These are phyloP conservation scores for Phyto melanocephala DNA, from an alignment of 2,888 invertebrate species.

Conservation along the genomic window DNA sequence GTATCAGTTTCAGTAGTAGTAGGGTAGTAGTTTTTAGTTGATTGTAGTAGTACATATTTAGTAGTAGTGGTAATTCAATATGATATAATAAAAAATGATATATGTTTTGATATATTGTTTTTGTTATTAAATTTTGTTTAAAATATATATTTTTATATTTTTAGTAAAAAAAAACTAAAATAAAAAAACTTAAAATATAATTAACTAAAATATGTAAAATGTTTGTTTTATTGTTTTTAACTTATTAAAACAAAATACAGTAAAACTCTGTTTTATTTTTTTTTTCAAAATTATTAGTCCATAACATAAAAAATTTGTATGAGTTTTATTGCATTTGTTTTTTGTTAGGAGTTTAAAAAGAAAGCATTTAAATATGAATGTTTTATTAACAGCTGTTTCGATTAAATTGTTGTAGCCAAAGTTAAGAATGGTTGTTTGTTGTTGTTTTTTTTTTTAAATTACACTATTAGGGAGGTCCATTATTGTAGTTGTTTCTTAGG, in stretches of 20 bases:
- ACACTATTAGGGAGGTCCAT: neutral
- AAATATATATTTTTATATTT: slow-evolving; percentile 4
- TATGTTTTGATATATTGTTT: slow-evolving; percentile 42
- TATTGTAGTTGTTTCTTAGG: slow-evolving; percentile 29
- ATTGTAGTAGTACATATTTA: slow-evolving; percentile 60
- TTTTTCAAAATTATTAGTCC: neutral
- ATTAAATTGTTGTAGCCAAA: slow-evolving; percentile 27
- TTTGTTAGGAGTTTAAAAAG: neutral
- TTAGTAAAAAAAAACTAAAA: neutral
- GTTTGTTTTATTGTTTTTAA: slow-evolving; percentile 8
- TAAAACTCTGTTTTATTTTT: slow-evolving; percentile 40
- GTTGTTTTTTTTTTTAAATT: neutral
- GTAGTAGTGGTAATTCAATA: slow-evolving; percentile 64
- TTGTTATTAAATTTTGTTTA: slow-evolving; percentile 49
- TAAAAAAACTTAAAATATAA: slow-evolving; percentile 25
- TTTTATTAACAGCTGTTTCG: too few relatives aligned
- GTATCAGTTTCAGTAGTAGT: slow-evolving; percentile 49
- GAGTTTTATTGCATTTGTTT: slow-evolving; percentile 37
- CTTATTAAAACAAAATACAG: neutral
- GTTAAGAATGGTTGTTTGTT: neutral
- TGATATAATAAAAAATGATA: slow-evolving; percentile 62
- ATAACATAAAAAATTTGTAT: neutral
- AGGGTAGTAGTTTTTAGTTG: slow-evolving; percentile 60
- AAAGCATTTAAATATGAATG: too few relatives aligned
- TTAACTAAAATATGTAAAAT: slow-evolving; percentile 2